Conservation (phyloP, 2,888 invertebrate species). For the Omphaloscelis lunosa region DNA sequence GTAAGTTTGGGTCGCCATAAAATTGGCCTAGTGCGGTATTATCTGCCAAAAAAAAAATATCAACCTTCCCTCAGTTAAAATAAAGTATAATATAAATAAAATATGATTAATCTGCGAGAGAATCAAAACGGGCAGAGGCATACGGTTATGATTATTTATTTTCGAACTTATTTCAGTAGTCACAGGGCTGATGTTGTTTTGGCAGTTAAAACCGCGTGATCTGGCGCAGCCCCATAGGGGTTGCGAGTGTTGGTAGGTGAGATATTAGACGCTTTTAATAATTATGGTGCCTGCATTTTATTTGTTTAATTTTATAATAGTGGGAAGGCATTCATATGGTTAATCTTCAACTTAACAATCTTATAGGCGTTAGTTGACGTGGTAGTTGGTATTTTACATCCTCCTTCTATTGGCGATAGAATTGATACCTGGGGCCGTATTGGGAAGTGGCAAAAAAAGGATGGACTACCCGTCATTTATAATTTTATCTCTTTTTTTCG, state of each 20-base stretch:
- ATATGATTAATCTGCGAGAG: not conserved
- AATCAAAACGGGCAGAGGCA: not conserved
- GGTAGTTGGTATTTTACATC: conserved; percentile 6
- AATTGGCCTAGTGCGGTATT: not conserved
- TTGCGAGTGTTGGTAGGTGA: conserved; percentile 31
- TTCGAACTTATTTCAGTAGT: conserved; percentile 5
- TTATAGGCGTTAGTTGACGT: not conserved
- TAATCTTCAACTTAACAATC: conserved; percentile 8
- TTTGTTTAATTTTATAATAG: not conserved
- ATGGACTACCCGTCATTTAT: not conserved
- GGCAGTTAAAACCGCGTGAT: not conserved
- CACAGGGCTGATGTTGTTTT: not conserved
- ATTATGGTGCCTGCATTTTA: not conserved
- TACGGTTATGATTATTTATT: not conserved
- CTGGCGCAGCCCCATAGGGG: not conserved
- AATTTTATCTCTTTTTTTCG: not conserved
- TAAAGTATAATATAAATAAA: not conserved
- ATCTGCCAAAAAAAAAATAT: not conserved
- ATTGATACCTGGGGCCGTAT: not conserved
- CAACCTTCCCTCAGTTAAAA: not conserved
- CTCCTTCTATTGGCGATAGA: not conserved
- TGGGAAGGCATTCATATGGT: conserved; percentile 1
- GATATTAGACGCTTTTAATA: conserved; percentile 27
- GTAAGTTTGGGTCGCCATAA: conserved; percentile 15
- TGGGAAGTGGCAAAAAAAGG: not conserved